These are phyloP conservation scores for Xanthorhoe designata DNA, from an alignment of 2,888 invertebrate species.

Conservation along the genomic window DNA sequence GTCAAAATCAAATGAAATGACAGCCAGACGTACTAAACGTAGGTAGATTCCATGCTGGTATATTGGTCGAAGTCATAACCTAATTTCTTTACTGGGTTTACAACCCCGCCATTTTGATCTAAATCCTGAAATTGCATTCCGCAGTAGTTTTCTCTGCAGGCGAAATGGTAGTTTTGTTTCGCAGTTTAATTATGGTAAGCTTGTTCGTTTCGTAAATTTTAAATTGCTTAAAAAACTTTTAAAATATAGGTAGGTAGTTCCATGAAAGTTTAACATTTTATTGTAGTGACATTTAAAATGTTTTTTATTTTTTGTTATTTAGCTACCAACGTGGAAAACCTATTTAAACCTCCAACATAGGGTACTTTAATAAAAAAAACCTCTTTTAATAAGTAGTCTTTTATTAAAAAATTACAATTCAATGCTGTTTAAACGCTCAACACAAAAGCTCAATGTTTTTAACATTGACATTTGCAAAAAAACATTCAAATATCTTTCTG, in stretches of 20 bases:
- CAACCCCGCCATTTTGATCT: conserved; percentile 2
- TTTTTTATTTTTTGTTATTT: too few species aligned
- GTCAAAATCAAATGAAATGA: not conserved
- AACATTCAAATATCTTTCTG: conserved; percentile 18
- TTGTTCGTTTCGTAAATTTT: not conserved
- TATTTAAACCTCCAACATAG: too few species aligned
- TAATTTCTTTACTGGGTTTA: not conserved
- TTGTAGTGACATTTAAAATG: too few species aligned
- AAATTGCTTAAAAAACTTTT: too few species aligned
- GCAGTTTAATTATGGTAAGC: not conserved
- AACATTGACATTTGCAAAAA: conserved; percentile 20
- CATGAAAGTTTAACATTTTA: too few species aligned
- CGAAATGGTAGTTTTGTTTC: not conserved
- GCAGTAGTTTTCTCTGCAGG: conserved; percentile 5
- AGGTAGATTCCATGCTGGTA: not conserved
- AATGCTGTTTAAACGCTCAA: too few species aligned
- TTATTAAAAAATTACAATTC: too few species aligned
- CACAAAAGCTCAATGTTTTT: not conserved
- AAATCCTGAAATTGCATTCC: conserved; percentile 11
- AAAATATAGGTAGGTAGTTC: too few species aligned
- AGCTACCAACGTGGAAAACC: too few species aligned
- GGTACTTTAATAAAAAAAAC: too few species aligned
- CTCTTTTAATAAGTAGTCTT: too few species aligned
- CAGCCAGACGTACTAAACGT: too few species aligned
- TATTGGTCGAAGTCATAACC: not conserved